phyloP scores from a whole-genome alignment of 2,888 invertebrate genomes.

The Mesorhabditis sp. region DNA sequence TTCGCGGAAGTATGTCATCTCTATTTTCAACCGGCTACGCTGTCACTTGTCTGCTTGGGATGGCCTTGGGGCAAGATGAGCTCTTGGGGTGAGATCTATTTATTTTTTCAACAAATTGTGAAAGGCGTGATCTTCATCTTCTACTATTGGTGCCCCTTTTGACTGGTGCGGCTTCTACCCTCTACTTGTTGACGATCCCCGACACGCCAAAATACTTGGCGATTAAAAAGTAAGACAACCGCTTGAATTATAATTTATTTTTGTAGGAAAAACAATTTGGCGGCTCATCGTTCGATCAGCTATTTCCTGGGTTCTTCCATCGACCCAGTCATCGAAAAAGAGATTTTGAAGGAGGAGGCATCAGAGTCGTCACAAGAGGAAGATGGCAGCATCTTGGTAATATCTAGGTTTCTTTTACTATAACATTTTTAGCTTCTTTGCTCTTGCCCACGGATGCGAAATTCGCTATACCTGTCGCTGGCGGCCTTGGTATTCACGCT shows the following conservation, averaged over 20 bases:
- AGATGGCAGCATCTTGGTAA: too few species aligned
- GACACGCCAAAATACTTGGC: slow-evolving; percentile 48
- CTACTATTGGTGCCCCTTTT: slow-evolving; percentile 49
- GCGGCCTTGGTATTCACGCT: slow-evolving; percentile 43
- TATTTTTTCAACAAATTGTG: not conserved
- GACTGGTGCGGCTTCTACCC: slow-evolving; percentile 42
- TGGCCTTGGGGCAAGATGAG: slow-evolving; percentile 42
- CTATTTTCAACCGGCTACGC: slow-evolving; percentile 50
- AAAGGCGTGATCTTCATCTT: slow-evolving; percentile 10
- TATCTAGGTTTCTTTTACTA: not conserved
- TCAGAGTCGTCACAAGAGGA: too few species aligned
- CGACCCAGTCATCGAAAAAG: not conserved
- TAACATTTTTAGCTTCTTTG: not conserved
- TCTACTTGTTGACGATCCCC: slow-evolving; percentile 42
- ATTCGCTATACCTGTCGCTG: slow-evolving; percentile 42
- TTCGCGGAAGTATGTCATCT: slow-evolving; percentile 49
- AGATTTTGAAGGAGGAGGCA: not conserved
- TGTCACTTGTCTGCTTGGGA: slow-evolving; percentile 49
- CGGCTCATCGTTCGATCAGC: not conserved
- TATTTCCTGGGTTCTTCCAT: not conserved
- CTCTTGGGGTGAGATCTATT: slow-evolving; percentile 28
- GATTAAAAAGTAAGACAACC: not conserved
- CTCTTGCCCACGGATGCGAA: slow-evolving; percentile 31
- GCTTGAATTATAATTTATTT: not conserved
- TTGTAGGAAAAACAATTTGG: not conserved